Percentiles rank a stretch among this genome's conserved stretches.
These are phyloP conservation scores for Drosophila kurseongensis DNA, from an alignment of 1,140 invertebrate species.

Conservation along the genomic window DNA sequence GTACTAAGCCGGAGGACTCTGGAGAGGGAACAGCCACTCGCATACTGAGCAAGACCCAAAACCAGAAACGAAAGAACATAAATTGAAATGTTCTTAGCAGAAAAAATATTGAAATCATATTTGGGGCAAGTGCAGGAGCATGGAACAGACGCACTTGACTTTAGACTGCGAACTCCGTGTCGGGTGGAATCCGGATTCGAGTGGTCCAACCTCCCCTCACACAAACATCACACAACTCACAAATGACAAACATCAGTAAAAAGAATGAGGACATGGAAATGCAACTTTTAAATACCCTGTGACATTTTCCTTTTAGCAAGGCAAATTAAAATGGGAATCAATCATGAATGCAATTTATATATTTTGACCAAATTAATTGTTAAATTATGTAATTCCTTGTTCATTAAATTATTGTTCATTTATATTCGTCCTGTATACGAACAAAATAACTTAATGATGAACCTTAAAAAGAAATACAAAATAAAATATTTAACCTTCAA, in stretches of 20 bases:
- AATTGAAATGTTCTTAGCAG: constrained; percentile 71
- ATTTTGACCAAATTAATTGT: no score
- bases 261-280: not conserved
- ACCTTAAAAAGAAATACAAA: no score
- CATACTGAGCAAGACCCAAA: constrained; percentile 62
- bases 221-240: constrained; percentile 44
- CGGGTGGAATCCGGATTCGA: constrained; percentile 26
- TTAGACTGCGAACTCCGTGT: constrained; percentile 32
- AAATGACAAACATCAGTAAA: constrained; percentile 43
- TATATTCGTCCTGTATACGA: no score
- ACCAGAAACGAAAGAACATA: constrained; percentile 59
- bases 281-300: constrained; percentile 1
- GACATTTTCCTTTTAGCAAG: no score
- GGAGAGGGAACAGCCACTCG: constrained; percentile 52
- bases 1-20: constrained; percentile 30
- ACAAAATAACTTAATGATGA: no score
- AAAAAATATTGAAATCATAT: constrained; percentile 75
- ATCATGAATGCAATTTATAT: no score
- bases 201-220: constrained; percentile 19
- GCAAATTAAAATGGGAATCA: no score
- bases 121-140: constrained; percentile 56
- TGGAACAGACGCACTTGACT: constrained; percentile 52
- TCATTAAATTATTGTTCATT: no score
- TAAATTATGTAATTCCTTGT: no score
- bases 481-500: no score